Percentiles rank a stretch among this genome's conserved stretches.
These are phyloP conservation scores for Drosophila lacertosa DNA, from an alignment of 1,140 invertebrate genomes.

Conservation along the genomic window DNA sequence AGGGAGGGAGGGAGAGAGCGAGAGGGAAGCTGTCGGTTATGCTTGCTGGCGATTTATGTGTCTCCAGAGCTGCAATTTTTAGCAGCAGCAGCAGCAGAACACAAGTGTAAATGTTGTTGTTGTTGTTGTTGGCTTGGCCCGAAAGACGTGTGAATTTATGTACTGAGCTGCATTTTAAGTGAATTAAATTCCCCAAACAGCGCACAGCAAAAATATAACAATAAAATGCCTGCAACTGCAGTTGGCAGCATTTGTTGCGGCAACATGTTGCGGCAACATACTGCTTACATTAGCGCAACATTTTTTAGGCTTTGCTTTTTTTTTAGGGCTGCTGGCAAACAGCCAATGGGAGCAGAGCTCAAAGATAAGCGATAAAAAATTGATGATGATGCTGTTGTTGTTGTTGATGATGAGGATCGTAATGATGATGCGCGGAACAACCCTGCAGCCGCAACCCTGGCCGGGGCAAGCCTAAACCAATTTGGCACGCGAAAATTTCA, in stretches of 20 bases:
- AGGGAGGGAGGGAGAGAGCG: not conserved
- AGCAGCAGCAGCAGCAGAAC: conserved; percentile 28
- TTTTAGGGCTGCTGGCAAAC: conserved; percentile 28
- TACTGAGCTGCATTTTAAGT: conserved; percentile 54
- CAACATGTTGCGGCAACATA: conserved; percentile 38
- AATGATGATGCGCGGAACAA: conserved; percentile 45
- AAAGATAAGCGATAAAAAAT: conserved; percentile 33
- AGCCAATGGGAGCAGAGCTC: conserved; percentile 49
- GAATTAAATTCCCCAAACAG: conserved; percentile 63
- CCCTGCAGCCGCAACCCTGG: conserved; percentile 64
- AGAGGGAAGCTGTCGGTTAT: conserved; percentile 11
- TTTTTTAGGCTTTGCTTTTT: conserved; percentile 1
- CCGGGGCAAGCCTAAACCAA: conserved; percentile 65
- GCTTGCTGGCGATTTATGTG: conserved; percentile 63
- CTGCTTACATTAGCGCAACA: conserved; percentile 11
- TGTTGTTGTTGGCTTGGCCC: conserved; percentile 12
- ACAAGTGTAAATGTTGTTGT: not conserved
- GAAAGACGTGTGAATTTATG: conserved; percentile 57
- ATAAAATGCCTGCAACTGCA: conserved; percentile 3
- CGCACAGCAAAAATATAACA: not conserved
- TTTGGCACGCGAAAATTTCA: conserved; percentile 78
- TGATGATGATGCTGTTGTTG: conserved; percentile 1
- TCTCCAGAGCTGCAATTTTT: conserved; percentile 46
- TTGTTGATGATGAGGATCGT: conserved; percentile 20
- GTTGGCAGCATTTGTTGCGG: conserved; percentile 31